These are phyloP conservation scores for Montipora sp. DNA, from an alignment of 64 coral and sea anemone genomes.

Conservation along the genomic window DNA sequence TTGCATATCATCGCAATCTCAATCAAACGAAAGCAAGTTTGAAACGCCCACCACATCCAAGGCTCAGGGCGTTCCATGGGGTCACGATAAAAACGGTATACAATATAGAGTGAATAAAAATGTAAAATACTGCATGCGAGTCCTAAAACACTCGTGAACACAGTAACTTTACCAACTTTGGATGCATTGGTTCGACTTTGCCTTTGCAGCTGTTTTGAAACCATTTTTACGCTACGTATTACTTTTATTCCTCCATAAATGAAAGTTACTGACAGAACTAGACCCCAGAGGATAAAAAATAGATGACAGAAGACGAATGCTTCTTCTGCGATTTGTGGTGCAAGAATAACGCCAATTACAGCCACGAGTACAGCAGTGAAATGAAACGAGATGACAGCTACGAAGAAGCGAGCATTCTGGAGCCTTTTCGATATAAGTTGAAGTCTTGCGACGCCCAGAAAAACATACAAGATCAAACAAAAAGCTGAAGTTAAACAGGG, in stretches of 20 bases:
- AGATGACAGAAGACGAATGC: conserved; percentile 50
- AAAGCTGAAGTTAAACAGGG: conserved; percentile 72
- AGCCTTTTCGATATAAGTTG: conserved; percentile 40
- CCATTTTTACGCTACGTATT: conserved; percentile 1
- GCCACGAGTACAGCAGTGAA: conserved; percentile 37
- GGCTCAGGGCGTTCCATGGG: background rate
- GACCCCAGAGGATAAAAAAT: conserved; percentile 68
- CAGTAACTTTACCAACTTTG: conserved; percentile 51
- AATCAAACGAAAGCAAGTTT: conserved; percentile 65
- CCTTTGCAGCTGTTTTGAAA: conserved; percentile 9
- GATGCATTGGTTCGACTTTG: background rate
- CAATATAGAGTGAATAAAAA: conserved; percentile 30
- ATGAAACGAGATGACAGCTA: conserved; percentile 21
- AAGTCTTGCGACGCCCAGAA: conserved; percentile 67
- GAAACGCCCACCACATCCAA: conserved; percentile 68
- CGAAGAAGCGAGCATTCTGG: conserved; percentile 26
- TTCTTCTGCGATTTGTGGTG: background rate
- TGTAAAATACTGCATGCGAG: conserved; percentile 43
- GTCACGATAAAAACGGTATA: conserved; percentile 47
- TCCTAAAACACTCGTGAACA: conserved; percentile 45
- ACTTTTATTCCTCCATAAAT: conserved; percentile 69
- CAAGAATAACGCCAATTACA: background rate
- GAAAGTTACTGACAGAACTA: conserved; percentile 45
- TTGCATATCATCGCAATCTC: conserved; percentile 57
- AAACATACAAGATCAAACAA: conserved; percentile 58